Conservation (phyloP, 1,140 invertebrate species). For the Eurosta solidaginis region DNA sequence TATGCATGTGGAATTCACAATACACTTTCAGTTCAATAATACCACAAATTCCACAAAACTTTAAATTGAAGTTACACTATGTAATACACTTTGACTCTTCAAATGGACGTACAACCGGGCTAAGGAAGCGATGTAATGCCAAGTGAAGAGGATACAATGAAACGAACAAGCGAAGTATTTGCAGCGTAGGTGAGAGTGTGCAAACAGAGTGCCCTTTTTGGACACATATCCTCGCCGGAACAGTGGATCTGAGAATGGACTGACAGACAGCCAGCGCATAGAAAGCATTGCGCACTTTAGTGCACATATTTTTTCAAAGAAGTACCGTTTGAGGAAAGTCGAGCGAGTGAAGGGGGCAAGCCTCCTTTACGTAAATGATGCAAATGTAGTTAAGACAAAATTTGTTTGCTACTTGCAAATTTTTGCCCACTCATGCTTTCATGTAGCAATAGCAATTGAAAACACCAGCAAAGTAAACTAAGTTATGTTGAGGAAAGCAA, state of each 20-base stretch:
- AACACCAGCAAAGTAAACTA: no score
- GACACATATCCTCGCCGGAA: neutral
- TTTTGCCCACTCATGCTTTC: neutral
- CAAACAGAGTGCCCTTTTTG: neutral
- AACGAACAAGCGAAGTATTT: neutral
- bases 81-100: constrained; percentile 22
- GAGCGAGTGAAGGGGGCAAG: neutral
- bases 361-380: constrained; percentile 1
- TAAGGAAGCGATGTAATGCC: no score
- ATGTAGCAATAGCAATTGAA: no score
- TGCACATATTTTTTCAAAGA: neutral
- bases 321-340: neutral
- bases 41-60: constrained; percentile 26
- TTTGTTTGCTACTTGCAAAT: constrained; percentile 20
- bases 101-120: neutral
- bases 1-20: neutral
- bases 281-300: neutral
- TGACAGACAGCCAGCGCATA: neutral
- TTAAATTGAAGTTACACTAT: constrained; percentile 22
- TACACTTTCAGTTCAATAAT: constrained; percentile 22
- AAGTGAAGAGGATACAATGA: no score
- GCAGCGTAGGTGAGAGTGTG: neutral
- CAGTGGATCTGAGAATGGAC: neutral
- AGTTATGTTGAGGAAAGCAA: neutral
- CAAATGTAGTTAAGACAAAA: neutral